phyloP scores from a whole-genome alignment of 2,113 vertebrate genomes.

The Pristiophorus japonicus region DNA sequence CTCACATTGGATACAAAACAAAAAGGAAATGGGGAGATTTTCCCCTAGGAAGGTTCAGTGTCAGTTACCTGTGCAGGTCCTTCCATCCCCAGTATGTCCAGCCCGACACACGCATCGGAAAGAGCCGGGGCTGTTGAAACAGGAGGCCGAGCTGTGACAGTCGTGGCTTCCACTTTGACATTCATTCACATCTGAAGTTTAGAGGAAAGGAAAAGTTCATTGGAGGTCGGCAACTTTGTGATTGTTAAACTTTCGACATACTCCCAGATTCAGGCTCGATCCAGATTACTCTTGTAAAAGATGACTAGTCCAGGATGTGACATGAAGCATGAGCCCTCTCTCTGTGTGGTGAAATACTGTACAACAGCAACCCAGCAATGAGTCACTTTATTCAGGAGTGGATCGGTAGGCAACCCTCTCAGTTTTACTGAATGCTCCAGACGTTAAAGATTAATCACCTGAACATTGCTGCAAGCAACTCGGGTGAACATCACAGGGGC shows the following conservation, averaged over 20 bases:
- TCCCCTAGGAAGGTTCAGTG: too few species aligned
- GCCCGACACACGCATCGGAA: neutral
- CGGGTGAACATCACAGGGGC: too few species aligned
- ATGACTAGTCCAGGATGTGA: neutral
- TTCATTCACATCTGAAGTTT: neutral
- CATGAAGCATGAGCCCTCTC: too few species aligned
- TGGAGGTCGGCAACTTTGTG: neutral
- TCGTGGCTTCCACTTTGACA: neutral
- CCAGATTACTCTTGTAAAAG: neutral
- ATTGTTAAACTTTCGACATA: neutral
- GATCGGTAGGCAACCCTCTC: too few species aligned
- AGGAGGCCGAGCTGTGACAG: neutral
- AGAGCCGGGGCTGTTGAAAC: neutral
- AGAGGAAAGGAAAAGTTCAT: neutral
- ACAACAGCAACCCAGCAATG: too few species aligned
- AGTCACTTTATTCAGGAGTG: too few species aligned
- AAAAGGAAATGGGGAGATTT: too few species aligned
- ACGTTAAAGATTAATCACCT: neutral
- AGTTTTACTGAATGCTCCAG: too few species aligned
- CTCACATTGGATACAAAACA: too few species aligned
- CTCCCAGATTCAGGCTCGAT: neutral
- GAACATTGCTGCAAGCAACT: too few species aligned
- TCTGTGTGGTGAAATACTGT: too few species aligned
- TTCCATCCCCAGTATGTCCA: neutral
- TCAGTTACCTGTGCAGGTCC: neutral